Evolutionary conservation across 1,140 invertebrate genomes (phyloP), one percentile per base, ranked within the genome.

Genomic region (Schlechtendalia chinensis): DNA sequence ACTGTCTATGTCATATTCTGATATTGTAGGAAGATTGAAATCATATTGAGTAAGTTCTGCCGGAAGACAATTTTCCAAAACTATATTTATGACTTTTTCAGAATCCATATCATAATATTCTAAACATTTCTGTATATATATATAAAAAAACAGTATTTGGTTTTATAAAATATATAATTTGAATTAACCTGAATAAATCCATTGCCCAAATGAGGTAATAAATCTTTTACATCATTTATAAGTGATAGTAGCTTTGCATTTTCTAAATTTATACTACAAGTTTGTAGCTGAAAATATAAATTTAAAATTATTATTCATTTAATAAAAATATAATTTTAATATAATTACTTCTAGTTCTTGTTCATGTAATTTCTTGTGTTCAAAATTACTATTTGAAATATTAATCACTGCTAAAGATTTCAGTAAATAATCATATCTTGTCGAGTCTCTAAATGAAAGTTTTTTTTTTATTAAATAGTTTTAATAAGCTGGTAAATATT

Each of bases 41-140:
- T 79, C 75, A 3, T 79, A 79, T n/a, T 63, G 54, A 63, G 75
- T 63, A 50, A 79, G 75, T 63, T 79, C 75, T n/a, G 24, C 0
- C 0, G 75, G 75, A 14, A 79, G 58, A 45, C 58, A 29, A 79
- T 79, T 5, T 63, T 79, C 75, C 17, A 79, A 79, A n/a, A 79
- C 45, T 58, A 63, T 63, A 61, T 59, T 79, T 47, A 79, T 79
- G 27, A 79, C 75, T 79, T 79, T 79, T 63, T 79, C 75, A 19
- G 75, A 63, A 50, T 79, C 56, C 75, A 79, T 79, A n/a, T 79
- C 22, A 79, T 27, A 63, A 79, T 50, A 79, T 47, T 79, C 75
- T 50, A 79, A 79, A 79, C 75, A 79, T 61, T 61, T 61, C 75
- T 79, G 50, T 1, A 47, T n/a, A n/a, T n/a, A n/a, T 19, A 24